Conservation (phyloP, 1,140 invertebrate genomes). For the Akabosia matsudoensis region DNA sequence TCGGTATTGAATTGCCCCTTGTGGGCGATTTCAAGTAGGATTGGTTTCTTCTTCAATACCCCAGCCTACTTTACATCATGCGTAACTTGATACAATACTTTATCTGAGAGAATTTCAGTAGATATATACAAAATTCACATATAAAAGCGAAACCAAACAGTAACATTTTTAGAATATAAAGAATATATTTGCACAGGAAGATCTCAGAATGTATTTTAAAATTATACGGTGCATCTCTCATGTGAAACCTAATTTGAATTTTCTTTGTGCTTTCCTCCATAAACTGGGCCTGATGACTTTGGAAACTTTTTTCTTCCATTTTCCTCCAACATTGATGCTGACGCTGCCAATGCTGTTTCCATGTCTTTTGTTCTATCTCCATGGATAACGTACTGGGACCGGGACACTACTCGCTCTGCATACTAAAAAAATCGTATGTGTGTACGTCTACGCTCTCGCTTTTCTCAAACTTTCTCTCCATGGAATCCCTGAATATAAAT, state of each 20-base stretch:
- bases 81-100: too few species aligned
- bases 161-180: too few species aligned
- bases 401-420: background rate
- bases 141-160: too few species aligned
- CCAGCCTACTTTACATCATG: too few species aligned
- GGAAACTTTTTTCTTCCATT: conserved; percentile 7
- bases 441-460: background rate
- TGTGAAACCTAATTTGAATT: conserved; percentile 13
- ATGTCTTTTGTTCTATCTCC: background rate
- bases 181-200: too few species aligned
- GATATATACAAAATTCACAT: too few species aligned
- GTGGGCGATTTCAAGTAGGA: too few species aligned
- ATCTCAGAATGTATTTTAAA: too few species aligned
- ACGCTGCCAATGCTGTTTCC: background rate
- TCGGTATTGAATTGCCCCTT: too few species aligned
- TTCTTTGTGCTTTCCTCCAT: conserved; percentile 14
- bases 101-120: too few species aligned
- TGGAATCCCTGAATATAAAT: conserved; percentile 5
- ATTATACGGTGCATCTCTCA: background rate
- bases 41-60: too few species aligned
- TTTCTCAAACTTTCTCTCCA: background rate
- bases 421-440: conserved; percentile 2
- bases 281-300: background rate
- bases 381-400: background rate
- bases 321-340: too few species aligned